These are phyloP conservation scores for Myripristis murdjan DNA, from an alignment of 2,797 vertebrate species.

Conservation along the genomic window DNA sequence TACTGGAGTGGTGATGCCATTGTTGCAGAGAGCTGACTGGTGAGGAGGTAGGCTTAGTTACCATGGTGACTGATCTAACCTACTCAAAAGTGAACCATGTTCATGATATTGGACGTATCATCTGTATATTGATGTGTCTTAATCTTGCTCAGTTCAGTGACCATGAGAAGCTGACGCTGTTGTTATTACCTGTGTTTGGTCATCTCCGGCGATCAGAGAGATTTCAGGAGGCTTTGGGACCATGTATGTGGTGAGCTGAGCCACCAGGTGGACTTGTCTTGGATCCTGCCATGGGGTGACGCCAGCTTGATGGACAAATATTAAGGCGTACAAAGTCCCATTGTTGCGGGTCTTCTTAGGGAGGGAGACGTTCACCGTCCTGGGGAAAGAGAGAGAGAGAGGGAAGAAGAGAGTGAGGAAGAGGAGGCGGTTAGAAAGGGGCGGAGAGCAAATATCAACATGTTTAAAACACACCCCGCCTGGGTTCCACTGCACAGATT, in stretches of 20 bases:
- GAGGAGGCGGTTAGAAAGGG: neutral
- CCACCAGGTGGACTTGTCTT: slow-evolving; percentile 93
- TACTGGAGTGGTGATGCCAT: too few species aligned
- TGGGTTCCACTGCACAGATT: neutral
- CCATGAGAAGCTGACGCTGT: neutral
- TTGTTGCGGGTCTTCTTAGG: slow-evolving; percentile 97
- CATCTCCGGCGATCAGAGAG: slow-evolving; percentile 92
- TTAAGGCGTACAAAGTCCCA: slow-evolving; percentile 93
- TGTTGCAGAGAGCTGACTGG: too few species aligned
- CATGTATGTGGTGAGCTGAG: slow-evolving; percentile 96
- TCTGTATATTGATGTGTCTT: too few species aligned
- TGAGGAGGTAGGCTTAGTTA: too few species aligned
- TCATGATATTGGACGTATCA: too few species aligned
- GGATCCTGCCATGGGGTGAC: slow-evolving; percentile 93
- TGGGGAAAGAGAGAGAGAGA: slow-evolving; percentile 61
- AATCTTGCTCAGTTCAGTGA: neutral
- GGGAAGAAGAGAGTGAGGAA: neutral
- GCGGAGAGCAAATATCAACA: neutral
- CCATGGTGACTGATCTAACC: too few species aligned
- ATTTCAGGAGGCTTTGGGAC: slow-evolving; percentile 94
- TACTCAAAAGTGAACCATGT: too few species aligned
- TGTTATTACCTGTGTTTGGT: slow-evolving; percentile 84
- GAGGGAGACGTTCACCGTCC: slow-evolving; percentile 94
- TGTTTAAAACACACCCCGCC: neutral
- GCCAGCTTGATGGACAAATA: slow-evolving; percentile 95